Base-by-base conservation (phyloP, 2,888 invertebrate species). In the Dilophus febrilis region DNA sequence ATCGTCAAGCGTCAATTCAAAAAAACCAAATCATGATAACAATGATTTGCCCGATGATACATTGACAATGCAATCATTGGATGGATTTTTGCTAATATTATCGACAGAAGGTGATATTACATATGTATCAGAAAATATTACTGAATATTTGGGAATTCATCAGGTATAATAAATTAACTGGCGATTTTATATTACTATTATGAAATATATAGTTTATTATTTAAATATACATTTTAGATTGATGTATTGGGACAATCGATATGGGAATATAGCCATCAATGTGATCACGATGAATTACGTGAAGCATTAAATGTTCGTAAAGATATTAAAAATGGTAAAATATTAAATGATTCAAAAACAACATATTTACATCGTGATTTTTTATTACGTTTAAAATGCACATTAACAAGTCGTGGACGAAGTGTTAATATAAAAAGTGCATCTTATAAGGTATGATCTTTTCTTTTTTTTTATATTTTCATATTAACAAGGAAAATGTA, bases 361-460 rank as follows among this genome's bases (percentile, higher is more conserved):
- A 50, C 53, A 13, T n/a, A 35, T 10, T 51, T 56, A 45, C 61
- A 60, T 52, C 57, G 64, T 35, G 62, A 63, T 48, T 50, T 63
- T 14, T 61, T 57, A 48, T 51, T 62, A 31, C 55, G 95, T 12
- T 72, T 97, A 54, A 97, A 95, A 61, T 92, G 92, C 57, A 92
- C 95, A 0, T 69, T 95, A 39, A 91, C 91, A 14, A 86, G 77
- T 56, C 91, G 94, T 57, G 95, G 95, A n/a, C 72, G 88, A 50
- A 91, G 81, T 58, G 86, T 94, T 48, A 94, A 94, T 62, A 70
- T 95, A 40, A 94, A 95, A 64, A 91, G 92, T 43, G 92, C 94
- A 42, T 75, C 87, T 2, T 94, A 90, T 60, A 95, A 95, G 80
- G 94, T 91, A 63, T 54, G 54, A 46, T 27, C n/a, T 14, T 4